A percentile compares a stretch with the other conserved stretches of the same genome.
Conservation (phyloP, 2,113 vertebrate species). For the Notothenia coriiceps region DNA sequence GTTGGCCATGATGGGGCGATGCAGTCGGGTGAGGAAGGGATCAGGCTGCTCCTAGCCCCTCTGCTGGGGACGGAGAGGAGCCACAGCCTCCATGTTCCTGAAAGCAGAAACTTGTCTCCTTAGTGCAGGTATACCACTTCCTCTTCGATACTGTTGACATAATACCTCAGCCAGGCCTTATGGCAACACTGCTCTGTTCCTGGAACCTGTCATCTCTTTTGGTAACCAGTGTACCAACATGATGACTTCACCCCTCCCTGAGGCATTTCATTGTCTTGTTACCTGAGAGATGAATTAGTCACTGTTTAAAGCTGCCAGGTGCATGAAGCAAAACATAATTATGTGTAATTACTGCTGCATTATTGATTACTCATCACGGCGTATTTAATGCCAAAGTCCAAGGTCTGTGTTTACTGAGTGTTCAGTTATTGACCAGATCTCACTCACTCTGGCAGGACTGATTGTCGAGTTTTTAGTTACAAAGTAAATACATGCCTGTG, state of each 20-base stretch:
- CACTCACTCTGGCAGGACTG: slow-evolving; percentile 6
- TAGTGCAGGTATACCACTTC: not conserved
- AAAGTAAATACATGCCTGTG: not conserved
- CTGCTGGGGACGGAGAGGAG: slow-evolving; percentile 39
- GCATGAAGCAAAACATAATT: slow-evolving; percentile 27
- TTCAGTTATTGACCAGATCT: slow-evolving; percentile 12
- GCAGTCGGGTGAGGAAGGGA: slow-evolving; percentile 13
- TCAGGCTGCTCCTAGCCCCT: slow-evolving; percentile 58
- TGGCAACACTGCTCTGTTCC: slow-evolving; percentile 10
- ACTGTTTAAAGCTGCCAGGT: slow-evolving; percentile 16
- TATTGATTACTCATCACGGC: slow-evolving; percentile 22
- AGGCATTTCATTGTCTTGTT: slow-evolving; percentile 12
- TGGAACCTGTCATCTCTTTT: not conserved
- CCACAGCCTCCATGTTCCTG: slow-evolving; percentile 71
- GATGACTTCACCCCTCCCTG: slow-evolving; percentile 18
- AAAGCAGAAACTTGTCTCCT: slow-evolving; percentile 34
- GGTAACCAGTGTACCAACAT: not conserved
- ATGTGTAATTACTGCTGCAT: slow-evolving; percentile 20
- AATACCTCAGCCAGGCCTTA: not conserved
- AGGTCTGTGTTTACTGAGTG: slow-evolving; percentile 14
- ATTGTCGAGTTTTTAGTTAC: slow-evolving; percentile 6
- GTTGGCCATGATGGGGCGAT: slow-evolving; percentile 77
- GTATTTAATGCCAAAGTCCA: slow-evolving; percentile 24
- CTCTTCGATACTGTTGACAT: not conserved
- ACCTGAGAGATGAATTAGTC: slow-evolving; percentile 32